Evolutionary conservation across 92 coral and sea anemone species (phyloP), one percentile per base, ranked within the genome.

Genomic region (Ricordea florida): DNA sequence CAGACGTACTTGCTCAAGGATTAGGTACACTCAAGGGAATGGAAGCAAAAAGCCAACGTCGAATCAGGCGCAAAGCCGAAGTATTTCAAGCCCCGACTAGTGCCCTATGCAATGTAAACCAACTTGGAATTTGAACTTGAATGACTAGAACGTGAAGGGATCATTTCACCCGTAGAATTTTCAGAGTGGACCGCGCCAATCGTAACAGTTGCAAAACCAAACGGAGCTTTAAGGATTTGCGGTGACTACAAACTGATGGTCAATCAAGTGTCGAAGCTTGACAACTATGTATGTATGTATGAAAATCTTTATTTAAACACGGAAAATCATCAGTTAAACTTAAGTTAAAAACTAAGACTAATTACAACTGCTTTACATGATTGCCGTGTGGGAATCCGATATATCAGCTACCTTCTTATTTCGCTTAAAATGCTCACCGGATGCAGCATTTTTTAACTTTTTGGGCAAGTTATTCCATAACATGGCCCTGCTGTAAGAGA

Each of bases 221-320:
- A 80, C 37, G 55, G 62, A 0, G 14, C 45, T 25, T 52, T 66
- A 0, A 38, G 81, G 10, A 73, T 76, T 42, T 88, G 87, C 60
- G 90, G 89, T 13, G 89, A 78, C 18, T 84, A 82, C 49, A 88
- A 72, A 18, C 27, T 42, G 16, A 89, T 90, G 2, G 87, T 66
- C 4, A 88, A 88, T 22, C 72, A 69, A 29, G 89, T 52, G 17
- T 59, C 85, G 23, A 78, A 84, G 49, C 44, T 79, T 16, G 87
- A 79, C 57, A 29, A 41, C 63, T n/a, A n/a, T n/a, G n/a, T n/a
- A n/a, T n/a, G n/a, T n/a, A n/a, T n/a, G n/a, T n/a, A n/a, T n/a
- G n/a, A n/a, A n/a, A n/a, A n/a, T n/a, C n/a, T n/a, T n/a, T n/a
- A n/a, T n/a, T n/a, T n/a, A n/a, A n/a, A n/a, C n/a, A n/a, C n/a